These are phyloP conservation scores for Drosophila pseudoobscura DNA, from an alignment of 1,140 invertebrate genomes.

Conservation along the genomic window DNA sequence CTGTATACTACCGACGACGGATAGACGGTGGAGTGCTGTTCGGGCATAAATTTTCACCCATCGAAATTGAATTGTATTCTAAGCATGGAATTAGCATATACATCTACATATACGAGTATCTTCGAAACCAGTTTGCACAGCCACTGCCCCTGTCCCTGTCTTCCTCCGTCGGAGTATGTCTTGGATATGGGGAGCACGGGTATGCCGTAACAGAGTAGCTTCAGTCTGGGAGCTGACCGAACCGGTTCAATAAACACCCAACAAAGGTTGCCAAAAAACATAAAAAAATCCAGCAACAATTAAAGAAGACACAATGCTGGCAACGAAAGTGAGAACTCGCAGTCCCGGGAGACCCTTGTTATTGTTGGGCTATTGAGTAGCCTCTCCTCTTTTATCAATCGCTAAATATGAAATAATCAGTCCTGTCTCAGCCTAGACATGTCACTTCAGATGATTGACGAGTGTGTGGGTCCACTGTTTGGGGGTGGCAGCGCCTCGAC, in stretches of 20 bases:
- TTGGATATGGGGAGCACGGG: neutral
- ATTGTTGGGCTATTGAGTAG: conserved; percentile 60
- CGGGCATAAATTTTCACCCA: conserved; percentile 48
- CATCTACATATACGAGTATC: conserved; percentile 22
- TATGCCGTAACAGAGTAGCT: conserved; percentile 47
- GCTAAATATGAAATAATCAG: conserved; percentile 61
- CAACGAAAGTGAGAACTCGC: conserved; percentile 55
- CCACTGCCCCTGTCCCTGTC: conserved; percentile 4
- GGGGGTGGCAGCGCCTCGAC: neutral
- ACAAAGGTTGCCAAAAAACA: conserved; percentile 57
- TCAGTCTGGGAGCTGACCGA: conserved; percentile 41
- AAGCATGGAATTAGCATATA: conserved; percentile 56
- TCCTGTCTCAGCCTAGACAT: conserved; percentile 32
- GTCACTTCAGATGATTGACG: conserved; percentile 27
- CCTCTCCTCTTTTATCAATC: conserved; percentile 62
- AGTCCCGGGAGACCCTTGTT: conserved; percentile 42
- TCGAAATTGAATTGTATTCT: conserved; percentile 61
- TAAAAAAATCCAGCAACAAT: conserved; percentile 25
- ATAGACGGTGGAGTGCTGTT: neutral
- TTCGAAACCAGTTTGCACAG: conserved; percentile 44
- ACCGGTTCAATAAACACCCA: conserved; percentile 72
- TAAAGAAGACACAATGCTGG: conserved; percentile 35
- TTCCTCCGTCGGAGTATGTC: neutral
- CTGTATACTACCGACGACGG: no score
- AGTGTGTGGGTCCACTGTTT: conserved; percentile 11